Conservation (phyloP, 2,797 vertebrate genomes). For the Hydrolagus colliei region DNA sequence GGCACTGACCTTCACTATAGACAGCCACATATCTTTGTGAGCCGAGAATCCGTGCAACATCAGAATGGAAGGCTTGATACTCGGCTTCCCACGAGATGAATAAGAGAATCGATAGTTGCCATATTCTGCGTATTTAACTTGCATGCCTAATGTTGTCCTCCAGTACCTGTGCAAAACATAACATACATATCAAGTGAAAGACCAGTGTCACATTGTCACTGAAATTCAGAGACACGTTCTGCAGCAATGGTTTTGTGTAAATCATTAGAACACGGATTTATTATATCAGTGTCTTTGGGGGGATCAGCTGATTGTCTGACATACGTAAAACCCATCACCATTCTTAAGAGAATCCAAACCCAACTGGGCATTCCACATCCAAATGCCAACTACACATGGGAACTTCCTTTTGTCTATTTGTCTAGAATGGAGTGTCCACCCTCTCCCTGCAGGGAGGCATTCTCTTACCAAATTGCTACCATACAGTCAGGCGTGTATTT, state of each 20-base stretch:
- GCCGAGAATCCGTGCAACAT: slow-evolving; percentile 90
- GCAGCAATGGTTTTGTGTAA: background rate
- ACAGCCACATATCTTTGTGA: slow-evolving; percentile 92
- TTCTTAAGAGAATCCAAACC: too few species aligned
- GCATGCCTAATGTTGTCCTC: slow-evolving; percentile 72
- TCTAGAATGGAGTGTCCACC: too few species aligned
- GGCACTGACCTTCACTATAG: slow-evolving; percentile 68
- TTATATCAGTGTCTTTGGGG: background rate
- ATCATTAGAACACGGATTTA: background rate
- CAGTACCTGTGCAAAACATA: slow-evolving; percentile 64
- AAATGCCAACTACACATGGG: too few species aligned
- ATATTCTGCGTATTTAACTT: slow-evolving; percentile 56
- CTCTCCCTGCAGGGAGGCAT: too few species aligned
- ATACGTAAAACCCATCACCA: too few species aligned
- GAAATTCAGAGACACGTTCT: background rate
- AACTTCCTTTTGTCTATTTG: too few species aligned
- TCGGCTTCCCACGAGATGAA: slow-evolving; percentile 68
- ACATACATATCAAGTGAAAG: background rate
- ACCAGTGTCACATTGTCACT: background rate
- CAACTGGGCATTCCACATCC: too few species aligned
- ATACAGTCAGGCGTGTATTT: too few species aligned
- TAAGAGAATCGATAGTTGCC: slow-evolving; percentile 83
- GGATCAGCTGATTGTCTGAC: too few species aligned
- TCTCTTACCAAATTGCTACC: too few species aligned
- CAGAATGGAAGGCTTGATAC: slow-evolving; percentile 67